Base-by-base conservation (phyloP, 2,888 invertebrate species). In the Lacanobia oleracea region DNA sequence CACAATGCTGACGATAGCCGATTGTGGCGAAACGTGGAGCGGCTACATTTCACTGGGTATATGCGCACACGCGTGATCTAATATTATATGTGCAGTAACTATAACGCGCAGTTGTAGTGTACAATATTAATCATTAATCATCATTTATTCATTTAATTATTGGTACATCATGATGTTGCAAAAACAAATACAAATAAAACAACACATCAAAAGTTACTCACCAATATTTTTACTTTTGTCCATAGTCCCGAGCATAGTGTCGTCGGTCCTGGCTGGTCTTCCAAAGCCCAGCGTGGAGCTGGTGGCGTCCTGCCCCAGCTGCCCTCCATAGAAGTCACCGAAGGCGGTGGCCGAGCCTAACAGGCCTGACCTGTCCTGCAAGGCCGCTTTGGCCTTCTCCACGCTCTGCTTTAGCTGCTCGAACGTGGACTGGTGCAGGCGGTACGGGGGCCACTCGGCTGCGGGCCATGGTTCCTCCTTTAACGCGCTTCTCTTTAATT, bases 401-500 rank as follows among this genome's bases (percentile, higher is more conserved):
- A 98, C 98, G 89, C 98, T 98, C 92, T 98, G 98, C 88, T 98
- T 98, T 78, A 98, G 95, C 91, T 98, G 98, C 89, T 98, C 98
- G 96, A 98, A 98, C 16, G 98, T 98, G 81, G 98, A 98, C 87
- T 98, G 98, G 91, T 98, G 98, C 75, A 98, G 97, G 61, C 98
- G 97, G 93, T 98, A 98, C 0, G 97, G 97, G 0, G 97, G 97
- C 97, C 97, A 97, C 92, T 97, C 97, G 69, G 97, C 92, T 0
- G 97, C 96, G 8, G 97, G 97, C 93, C 97, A 97, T 61, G 95
- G 96, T 83, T 95, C 96, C 87, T 95, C 96, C 81, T 95, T 95
- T 60, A 96, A 89, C 78, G 97, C 97, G 83, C 97, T 97, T 87
- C 98, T 96, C 93, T 98, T 98, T 88, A 98, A 95, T 95, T 98